Evolutionary conservation across 53 echinoderm and acorn worm species (phyloP).

Genomic region (Patiria pectinifera): DNA sequence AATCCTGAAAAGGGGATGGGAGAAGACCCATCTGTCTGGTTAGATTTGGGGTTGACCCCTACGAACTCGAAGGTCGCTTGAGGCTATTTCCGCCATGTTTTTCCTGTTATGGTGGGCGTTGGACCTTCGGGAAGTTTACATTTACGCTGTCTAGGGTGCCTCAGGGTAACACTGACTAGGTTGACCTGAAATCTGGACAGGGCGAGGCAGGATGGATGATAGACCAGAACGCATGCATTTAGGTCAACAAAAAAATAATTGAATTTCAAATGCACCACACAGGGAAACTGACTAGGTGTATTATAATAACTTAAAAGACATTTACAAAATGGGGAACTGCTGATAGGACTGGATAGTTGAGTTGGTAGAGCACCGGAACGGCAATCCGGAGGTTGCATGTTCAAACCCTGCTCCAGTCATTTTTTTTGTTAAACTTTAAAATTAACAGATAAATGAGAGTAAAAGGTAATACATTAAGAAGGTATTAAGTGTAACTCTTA

Average conservation of each 20-base stretch:
- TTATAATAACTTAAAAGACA: too few relatives aligned
- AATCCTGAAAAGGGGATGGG: not conserved
- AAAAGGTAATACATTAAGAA: too few relatives aligned
- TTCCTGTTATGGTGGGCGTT: constrained; percentile 24
- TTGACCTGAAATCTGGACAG: not conserved
- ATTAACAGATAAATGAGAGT: too few relatives aligned
- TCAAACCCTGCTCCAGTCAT: too few relatives aligned
- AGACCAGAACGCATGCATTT: not conserved
- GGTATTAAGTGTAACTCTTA: too few relatives aligned
- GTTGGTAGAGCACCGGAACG: too few relatives aligned
- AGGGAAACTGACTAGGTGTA: too few relatives aligned
- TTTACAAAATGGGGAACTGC: too few relatives aligned
- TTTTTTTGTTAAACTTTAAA: too few relatives aligned
- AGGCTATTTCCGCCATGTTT: not conserved
- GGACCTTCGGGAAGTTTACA: not conserved
- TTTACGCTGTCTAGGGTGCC: not conserved
- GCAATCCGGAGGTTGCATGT: too few relatives aligned
- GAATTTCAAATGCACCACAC: not conserved
- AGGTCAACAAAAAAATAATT: not conserved
- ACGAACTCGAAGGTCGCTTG: not conserved
- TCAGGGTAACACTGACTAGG: not conserved
- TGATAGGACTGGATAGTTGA: too few relatives aligned
- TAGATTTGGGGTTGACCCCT: not conserved
- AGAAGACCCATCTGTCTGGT: constrained; percentile 18
- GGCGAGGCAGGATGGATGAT: too few relatives aligned